These are phyloP conservation scores for Loriculus beryllinus DNA, from an alignment of 2,797 vertebrate species.

Conservation along the genomic window DNA sequence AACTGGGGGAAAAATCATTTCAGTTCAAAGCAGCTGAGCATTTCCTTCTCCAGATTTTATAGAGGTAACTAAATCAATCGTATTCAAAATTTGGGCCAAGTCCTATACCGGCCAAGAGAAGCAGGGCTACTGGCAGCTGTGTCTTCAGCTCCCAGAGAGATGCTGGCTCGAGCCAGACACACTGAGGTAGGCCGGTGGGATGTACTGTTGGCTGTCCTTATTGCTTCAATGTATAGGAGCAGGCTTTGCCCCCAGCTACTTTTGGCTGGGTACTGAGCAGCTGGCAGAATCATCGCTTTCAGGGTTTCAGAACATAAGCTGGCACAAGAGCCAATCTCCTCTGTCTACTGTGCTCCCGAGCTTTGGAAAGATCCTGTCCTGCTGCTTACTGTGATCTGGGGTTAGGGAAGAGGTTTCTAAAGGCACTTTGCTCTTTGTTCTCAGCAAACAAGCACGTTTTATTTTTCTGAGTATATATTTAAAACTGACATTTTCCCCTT, in stretches of 20 bases:
- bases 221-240: slow-evolving; percentile 14
- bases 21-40: slow-evolving; percentile 44
- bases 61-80: slow-evolving; percentile 34
- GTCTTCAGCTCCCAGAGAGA: slow-evolving; percentile 14
- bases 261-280: slow-evolving; percentile 46
- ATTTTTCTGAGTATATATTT: neutral
- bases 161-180: slow-evolving; percentile 20
- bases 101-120: slow-evolving; percentile 22
- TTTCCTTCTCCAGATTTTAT: slow-evolving; percentile 47
- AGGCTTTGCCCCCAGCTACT: slow-evolving; percentile 35
- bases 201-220: slow-evolving; percentile 49
- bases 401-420: neutral
- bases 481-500: neutral
- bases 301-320: neutral
- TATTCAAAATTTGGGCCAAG: slow-evolving; percentile 37
- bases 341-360: neutral
- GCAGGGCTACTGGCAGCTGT: slow-evolving; percentile 45
- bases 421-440: neutral
- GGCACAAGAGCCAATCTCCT: neutral
- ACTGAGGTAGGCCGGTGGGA: slow-evolving; percentile 8
- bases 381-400: neutral
- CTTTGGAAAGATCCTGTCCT: neutral
- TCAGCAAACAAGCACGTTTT: fast-evolving
- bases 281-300: slow-evolving; percentile 16
- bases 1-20: neutral